A percentile compares a stretch with the other conserved stretches of the same genome.
Evolutionary conservation across 2,888 invertebrate genomes (phyloP).

Genomic region (Julus scanicus): DNA sequence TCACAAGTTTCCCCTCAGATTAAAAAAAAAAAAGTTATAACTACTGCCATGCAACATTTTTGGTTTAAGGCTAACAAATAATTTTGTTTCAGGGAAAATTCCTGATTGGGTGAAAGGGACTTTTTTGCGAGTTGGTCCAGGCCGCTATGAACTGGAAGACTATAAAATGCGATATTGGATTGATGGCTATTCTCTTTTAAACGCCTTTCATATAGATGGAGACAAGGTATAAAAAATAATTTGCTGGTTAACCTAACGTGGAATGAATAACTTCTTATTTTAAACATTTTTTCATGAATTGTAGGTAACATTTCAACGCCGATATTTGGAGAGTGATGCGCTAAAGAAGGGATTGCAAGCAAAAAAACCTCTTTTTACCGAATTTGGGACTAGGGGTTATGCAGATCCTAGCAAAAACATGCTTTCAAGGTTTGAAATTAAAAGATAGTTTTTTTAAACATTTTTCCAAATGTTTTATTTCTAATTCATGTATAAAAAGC

Average conservation of each 20-base stretch:
- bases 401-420: slow-evolving; percentile 70
- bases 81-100: slow-evolving; percentile 62
- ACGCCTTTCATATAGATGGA: slow-evolving; percentile 67
- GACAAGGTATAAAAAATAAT: slow-evolving; percentile 59
- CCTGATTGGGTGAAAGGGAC: slow-evolving; percentile 68
- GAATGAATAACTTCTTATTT: too few species aligned
- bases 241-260: neutral
- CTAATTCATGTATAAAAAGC: too few species aligned
- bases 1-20: too few species aligned
- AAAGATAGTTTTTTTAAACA: neutral
- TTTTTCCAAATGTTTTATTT: too few species aligned
- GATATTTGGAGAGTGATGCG: slow-evolving; percentile 67
- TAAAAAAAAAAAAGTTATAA: neutral
- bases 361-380: slow-evolving; percentile 67
- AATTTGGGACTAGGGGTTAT: slow-evolving; percentile 68
- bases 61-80: neutral
- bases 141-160: slow-evolving; percentile 66
- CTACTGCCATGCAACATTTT: neutral
- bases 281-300: slow-evolving; percentile 50
- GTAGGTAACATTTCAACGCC: slow-evolving; percentile 63
- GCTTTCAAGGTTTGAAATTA: slow-evolving; percentile 64
- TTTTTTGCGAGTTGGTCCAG: slow-evolving; percentile 69
- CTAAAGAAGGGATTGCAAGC: slow-evolving; percentile 67
- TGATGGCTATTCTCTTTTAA: slow-evolving; percentile 68
- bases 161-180: slow-evolving; percentile 68